Evolutionary conservation across 2,113 vertebrate species (phyloP).

Genomic region (Perognathus longimembris): DNA sequence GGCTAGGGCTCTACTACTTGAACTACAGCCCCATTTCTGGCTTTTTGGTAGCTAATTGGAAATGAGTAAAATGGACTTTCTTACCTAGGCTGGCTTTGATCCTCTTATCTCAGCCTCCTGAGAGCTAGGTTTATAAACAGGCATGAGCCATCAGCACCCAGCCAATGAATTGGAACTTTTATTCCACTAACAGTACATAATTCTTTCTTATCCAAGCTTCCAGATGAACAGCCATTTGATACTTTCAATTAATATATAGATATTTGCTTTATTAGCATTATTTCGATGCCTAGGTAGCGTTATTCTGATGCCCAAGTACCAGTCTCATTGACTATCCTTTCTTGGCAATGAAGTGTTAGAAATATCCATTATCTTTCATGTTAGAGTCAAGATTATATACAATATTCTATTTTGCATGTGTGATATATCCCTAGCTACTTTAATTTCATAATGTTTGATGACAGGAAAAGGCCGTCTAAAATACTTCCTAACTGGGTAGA

Average conservation of each 20-base stretch:
- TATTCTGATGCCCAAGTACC: neutral
- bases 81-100: too few species aligned
- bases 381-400: neutral
- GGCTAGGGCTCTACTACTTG: too few species aligned
- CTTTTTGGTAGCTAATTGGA: too few species aligned
- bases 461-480: constrained; percentile 16
- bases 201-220: constrained; percentile 11
- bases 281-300: neutral
- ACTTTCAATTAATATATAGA: neutral
- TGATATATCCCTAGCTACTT: neutral
- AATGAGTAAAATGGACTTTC: too few species aligned
- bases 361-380: neutral
- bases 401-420: too few species aligned
- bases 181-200: neutral
- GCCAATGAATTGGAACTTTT: neutral
- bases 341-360: neutral
- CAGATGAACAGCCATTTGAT: neutral
- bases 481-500: neutral
- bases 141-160: too few species aligned
- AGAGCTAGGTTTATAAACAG: too few species aligned
- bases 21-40: too few species aligned
- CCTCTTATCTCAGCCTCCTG: too few species aligned
- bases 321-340: neutral
- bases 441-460: constrained; percentile 6
- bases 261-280: constrained; percentile 26